Evolutionary conservation across 2,113 vertebrate genomes (phyloP).

Genomic region (Oxyruncus cristatus): DNA sequence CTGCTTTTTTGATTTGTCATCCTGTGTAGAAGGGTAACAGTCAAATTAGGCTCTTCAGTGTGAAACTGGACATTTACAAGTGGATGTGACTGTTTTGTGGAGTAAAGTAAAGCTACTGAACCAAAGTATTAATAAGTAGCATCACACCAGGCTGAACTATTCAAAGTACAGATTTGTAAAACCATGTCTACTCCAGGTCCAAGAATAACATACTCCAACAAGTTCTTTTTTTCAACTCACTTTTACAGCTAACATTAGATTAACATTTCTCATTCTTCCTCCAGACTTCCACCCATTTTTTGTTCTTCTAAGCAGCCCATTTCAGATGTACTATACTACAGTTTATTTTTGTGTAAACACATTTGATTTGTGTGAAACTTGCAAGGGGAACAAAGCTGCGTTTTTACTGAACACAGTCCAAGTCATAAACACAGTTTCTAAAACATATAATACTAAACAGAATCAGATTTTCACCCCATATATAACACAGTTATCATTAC

Average conservation of each 20-base stretch:
- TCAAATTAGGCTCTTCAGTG: background rate
- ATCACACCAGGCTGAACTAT: background rate
- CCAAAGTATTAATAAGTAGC: background rate
- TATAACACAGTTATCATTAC: background rate
- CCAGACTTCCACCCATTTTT: background rate
- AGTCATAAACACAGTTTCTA: background rate
- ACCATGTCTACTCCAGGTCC: background rate
- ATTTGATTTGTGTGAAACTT: background rate
- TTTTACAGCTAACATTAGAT: background rate
- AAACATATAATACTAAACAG: background rate
- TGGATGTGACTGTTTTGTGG: background rate
- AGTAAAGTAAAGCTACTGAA: background rate
- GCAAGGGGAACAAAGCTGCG: background rate
- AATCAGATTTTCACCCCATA: background rate
- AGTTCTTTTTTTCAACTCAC: background rate
- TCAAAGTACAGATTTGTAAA: background rate
- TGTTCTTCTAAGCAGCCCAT: background rate
- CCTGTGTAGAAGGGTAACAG: constrained; percentile 54
- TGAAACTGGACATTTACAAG: background rate
- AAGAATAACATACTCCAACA: background rate
- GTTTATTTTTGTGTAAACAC: background rate
- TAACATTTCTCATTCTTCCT: background rate
- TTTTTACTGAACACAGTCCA: background rate
- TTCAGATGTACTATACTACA: background rate
- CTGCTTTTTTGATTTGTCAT: constrained; percentile 83